A percentile compares a stretch with the other conserved stretches of the same genome.
phyloP scores from a whole-genome alignment of 2,113 vertebrate genomes.

The Cyanoramphus novaezelandiae region DNA sequence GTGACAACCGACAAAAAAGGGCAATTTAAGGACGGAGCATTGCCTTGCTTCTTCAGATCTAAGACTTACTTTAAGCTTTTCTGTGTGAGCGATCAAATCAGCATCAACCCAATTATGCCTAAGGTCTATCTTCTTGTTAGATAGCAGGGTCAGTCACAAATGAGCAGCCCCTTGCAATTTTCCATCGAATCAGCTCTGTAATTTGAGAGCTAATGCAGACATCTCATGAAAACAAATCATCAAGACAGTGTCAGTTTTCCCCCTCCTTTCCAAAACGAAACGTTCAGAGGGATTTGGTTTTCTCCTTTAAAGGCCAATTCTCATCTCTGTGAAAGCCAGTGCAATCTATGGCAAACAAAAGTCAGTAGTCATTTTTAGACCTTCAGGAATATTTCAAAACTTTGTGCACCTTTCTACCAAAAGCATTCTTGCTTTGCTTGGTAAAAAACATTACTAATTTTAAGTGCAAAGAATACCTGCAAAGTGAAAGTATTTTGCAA shows the following conservation, averaged over 20 bases:
- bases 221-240: slow-evolving; percentile 61
- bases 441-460: slow-evolving; percentile 1
- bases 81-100: slow-evolving; percentile 47
- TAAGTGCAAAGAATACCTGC: not conserved
- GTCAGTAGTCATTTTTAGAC: slow-evolving; percentile 20
- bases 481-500: not conserved
- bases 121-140: slow-evolving; percentile 63
- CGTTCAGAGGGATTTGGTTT: not conserved
- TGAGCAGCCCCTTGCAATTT: slow-evolving; percentile 70
- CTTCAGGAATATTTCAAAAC: slow-evolving; percentile 36
- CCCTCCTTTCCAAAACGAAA: slow-evolving; percentile 28
- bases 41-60: slow-evolving; percentile 31
- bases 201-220: slow-evolving; percentile 69
- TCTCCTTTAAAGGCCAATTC: slow-evolving; percentile 49
- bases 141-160: slow-evolving; percentile 69
- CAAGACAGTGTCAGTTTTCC: slow-evolving; percentile 4
- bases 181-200: slow-evolving; percentile 61
- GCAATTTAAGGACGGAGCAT: slow-evolving; percentile 24
- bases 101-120: slow-evolving; percentile 70
- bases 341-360: slow-evolving; percentile 36
- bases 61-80: slow-evolving; percentile 54
- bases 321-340: slow-evolving; percentile 20
- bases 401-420: not conserved
- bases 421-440: not conserved
- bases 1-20: slow-evolving; percentile 31